A percentile compares a stretch with the other conserved stretches of the same genome.
Conservation (phyloP, 2,888 invertebrate species). For the Molanna angustata region DNA sequence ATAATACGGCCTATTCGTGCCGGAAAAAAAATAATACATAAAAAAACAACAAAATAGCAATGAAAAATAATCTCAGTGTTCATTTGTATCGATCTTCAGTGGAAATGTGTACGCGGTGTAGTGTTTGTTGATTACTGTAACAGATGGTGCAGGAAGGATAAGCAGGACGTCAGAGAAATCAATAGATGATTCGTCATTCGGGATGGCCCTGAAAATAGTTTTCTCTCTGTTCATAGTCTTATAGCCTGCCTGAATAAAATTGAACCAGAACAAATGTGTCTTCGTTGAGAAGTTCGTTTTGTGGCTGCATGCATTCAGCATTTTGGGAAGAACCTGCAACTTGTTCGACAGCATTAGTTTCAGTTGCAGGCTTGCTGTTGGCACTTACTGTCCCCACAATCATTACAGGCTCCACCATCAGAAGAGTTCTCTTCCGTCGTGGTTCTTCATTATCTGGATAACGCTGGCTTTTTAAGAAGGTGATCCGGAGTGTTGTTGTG, state of each 20-base stretch:
- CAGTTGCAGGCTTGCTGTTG: constrained; percentile 6
- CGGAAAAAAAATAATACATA: not conserved
- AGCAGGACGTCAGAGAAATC: constrained; percentile 4
- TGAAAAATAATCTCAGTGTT: no score
- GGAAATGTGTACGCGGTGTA: no score
- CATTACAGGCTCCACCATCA: constrained; percentile 5
- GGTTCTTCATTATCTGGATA: constrained; percentile 7
- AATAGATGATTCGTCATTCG: constrained; percentile 7
- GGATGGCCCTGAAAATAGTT: constrained; percentile 7
- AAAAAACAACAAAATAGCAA: no score
- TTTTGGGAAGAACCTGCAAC: constrained; percentile 3
- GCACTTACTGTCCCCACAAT: constrained; percentile 6
- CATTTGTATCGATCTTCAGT: no score
- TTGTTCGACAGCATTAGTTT: constrained; percentile 6
- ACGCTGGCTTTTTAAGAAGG: constrained; percentile 6
- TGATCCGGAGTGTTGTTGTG: constrained; percentile 6
- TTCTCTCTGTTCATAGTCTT: constrained; percentile 7
- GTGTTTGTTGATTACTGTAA: not conserved
- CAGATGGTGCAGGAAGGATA: constrained; percentile 7
- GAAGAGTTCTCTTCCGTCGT: constrained; percentile 6
- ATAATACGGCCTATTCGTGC: not conserved
- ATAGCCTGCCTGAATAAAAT: constrained; percentile 2
- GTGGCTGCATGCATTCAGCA: constrained; percentile 7
- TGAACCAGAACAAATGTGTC: constrained; percentile 6
- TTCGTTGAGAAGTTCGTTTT: constrained; percentile 5